Percentiles rank a stretch among this genome's conserved stretches.
phyloP scores from a whole-genome alignment of 1,140 invertebrate species.

The Mactra quadrangularis region DNA sequence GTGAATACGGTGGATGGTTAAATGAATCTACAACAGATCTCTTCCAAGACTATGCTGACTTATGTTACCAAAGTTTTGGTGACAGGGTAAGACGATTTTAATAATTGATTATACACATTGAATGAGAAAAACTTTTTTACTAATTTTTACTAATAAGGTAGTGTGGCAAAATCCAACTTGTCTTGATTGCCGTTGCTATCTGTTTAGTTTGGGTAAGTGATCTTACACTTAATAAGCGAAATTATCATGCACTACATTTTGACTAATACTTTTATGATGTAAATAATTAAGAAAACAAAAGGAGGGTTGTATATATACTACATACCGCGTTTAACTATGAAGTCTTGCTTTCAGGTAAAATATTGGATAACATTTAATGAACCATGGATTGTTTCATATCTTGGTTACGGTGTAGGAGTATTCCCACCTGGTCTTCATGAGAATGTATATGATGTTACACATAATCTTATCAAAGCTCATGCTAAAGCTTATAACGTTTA shows the following conservation, averaged over 20 bases:
- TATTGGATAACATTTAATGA: conserved; percentile 84
- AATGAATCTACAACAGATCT: conserved; percentile 85
- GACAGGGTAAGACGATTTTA: conserved; percentile 68
- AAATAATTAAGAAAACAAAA: too few relatives aligned
- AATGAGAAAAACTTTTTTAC: not conserved
- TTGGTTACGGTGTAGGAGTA: conserved; percentile 75
- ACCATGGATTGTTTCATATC: conserved; percentile 73
- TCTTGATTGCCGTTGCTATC: too few relatives aligned
- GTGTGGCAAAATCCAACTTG: too few relatives aligned
- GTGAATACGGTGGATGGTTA: conserved; percentile 85
- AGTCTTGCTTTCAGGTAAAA: conserved; percentile 80
- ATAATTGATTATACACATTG: too few relatives aligned
- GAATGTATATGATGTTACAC: conserved; percentile 69
- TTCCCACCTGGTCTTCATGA: conserved; percentile 69
- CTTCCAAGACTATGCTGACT: conserved; percentile 84
- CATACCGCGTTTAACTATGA: too few relatives aligned
- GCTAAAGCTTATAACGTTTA: conserved; percentile 76
- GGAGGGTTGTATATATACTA: too few relatives aligned
- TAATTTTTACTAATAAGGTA: too few relatives aligned
- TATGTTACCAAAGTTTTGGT: conserved; percentile 82
- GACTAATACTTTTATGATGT: too few relatives aligned
- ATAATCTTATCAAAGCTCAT: conserved; percentile 80
- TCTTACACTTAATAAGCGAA: too few relatives aligned
- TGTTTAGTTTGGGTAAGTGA: too few relatives aligned
- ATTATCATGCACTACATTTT: too few relatives aligned